phyloP scores from a whole-genome alignment of 2,888 invertebrate species.

The Mesodorylaimus sp. region DNA sequence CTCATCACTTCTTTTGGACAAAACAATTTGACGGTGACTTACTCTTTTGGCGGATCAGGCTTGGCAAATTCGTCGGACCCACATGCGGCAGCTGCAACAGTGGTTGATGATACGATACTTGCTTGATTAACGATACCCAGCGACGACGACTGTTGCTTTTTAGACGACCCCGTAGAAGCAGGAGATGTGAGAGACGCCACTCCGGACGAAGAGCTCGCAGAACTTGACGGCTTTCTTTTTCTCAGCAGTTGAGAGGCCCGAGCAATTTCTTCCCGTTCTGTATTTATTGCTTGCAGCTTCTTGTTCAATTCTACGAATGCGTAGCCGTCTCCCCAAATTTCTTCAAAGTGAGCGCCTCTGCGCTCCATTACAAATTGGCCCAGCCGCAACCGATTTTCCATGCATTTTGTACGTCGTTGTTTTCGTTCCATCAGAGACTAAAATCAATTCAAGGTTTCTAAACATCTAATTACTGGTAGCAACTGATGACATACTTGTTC shows the following conservation, averaged over 20 bases:
- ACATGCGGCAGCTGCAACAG: too few relatives aligned
- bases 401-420: slow-evolving; percentile 85
- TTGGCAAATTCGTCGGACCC: too few relatives aligned
- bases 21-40: too few relatives aligned
- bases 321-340: slow-evolving; percentile 97
- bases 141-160: too few relatives aligned
- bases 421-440: slow-evolving; percentile 88
- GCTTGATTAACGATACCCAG: too few relatives aligned
- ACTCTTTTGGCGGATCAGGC: slow-evolving; percentile 17
- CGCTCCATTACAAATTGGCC: slow-evolving; percentile 98
- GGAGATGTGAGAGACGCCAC: too few relatives aligned
- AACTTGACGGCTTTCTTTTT: neutral
- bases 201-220: too few relatives aligned
- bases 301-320: slow-evolving; percentile 94
- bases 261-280: slow-evolving; percentile 12
- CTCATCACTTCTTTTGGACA: too few relatives aligned
- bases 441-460: slow-evolving; percentile 6
- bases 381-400: slow-evolving; percentile 90
- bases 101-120: too few relatives aligned
- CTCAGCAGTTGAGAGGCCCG: neutral
- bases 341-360: slow-evolving; percentile 97
- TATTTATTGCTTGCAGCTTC: slow-evolving; percentile 35
- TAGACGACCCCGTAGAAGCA: too few relatives aligned
- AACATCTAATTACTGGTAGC: neutral
- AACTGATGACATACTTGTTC: too few relatives aligned